Base-by-base conservation (phyloP, 2,797 vertebrate genomes). In the Paedocypris micromegethes region DNA sequence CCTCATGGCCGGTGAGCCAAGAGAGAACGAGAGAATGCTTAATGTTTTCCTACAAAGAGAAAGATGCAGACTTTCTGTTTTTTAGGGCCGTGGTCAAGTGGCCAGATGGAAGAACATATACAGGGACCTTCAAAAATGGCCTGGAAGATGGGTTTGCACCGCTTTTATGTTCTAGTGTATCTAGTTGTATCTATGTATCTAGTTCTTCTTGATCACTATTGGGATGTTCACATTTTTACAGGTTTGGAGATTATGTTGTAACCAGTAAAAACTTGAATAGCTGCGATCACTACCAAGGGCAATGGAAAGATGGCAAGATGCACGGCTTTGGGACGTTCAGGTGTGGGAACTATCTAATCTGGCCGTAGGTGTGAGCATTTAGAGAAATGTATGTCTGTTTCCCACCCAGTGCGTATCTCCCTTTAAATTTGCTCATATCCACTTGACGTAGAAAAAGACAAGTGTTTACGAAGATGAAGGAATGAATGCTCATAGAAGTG, bases 291-390 rank as follows among this genome's bases (percentile, higher is more conserved):
- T 98, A 97, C 5, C 89, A 93, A 60, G 96, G 96, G 9, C 85
- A 93, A 49, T 99, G 96, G 96, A 98, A 92, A 74, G 95, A 97
- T 40, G 95, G 95, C 64, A 95, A 90, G 84, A 99, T 97, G 95
- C 93, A 94, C n/a, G 94, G 96, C 59, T 87, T 93, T 5, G 96
- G 94, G 43, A 90, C 88, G 0, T 94, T 93, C 82, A 93, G 93
- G 96, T 97, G 82, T 78, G 5, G 58, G 5, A 6, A 45, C 54
- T 54, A 44, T 53, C 23, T n/a, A 23, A 23, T 23, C 23, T 23
- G 23, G 23, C 23, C 23, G 23, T 23, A 23, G 23, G 23, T 23
- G 23, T 23, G 23, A 23, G 23, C 23, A 23, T 23, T 23, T 23
- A 23, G 23, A 23, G 23, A 23, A 23, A 23, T 23, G 23, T 23